phyloP scores from a whole-genome alignment of 2,888 invertebrate species.

The Therioaphis trifolii region DNA sequence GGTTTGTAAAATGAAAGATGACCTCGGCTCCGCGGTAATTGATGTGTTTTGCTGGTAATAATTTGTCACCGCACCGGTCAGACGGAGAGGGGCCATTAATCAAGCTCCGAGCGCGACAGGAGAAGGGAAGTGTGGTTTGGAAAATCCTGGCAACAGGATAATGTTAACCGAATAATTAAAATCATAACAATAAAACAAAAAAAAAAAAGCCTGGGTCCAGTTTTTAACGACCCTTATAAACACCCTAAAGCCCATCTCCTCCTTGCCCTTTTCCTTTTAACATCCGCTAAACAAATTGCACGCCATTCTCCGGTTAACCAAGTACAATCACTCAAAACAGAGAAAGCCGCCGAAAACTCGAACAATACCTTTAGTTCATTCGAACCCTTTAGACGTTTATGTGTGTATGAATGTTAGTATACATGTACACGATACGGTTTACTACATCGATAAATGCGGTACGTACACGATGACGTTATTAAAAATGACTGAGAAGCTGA shows the following conservation, averaged over 20 bases:
- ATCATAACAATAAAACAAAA: conserved; percentile 49
- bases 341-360: conserved; percentile 23
- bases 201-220: conserved; percentile 43
- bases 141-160: conserved; percentile 47
- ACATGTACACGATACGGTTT: background rate
- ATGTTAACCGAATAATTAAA: conserved; percentile 56
- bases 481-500: background rate
- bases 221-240: conserved; percentile 60
- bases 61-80: conserved; percentile 60
- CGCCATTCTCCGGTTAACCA: conserved; percentile 41
- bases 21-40: conserved; percentile 56
- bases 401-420: background rate
- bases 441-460: background rate
- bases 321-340: conserved; percentile 42
- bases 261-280: conserved; percentile 50
- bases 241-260: conserved; percentile 40
- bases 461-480: background rate
- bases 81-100: conserved; percentile 52
- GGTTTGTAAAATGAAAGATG: conserved; percentile 57
- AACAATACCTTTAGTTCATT: conserved; percentile 26
- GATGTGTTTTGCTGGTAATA: conserved; percentile 57
- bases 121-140: conserved; percentile 6
- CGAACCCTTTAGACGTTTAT: background rate
- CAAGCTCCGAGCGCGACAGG: conserved; percentile 9
- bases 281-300: conserved; percentile 41